A percentile compares a stretch with the other conserved stretches of the same genome.
Evolutionary conservation across 1,140 invertebrate genomes (phyloP).

Genomic region (Drosophila santomea): DNA sequence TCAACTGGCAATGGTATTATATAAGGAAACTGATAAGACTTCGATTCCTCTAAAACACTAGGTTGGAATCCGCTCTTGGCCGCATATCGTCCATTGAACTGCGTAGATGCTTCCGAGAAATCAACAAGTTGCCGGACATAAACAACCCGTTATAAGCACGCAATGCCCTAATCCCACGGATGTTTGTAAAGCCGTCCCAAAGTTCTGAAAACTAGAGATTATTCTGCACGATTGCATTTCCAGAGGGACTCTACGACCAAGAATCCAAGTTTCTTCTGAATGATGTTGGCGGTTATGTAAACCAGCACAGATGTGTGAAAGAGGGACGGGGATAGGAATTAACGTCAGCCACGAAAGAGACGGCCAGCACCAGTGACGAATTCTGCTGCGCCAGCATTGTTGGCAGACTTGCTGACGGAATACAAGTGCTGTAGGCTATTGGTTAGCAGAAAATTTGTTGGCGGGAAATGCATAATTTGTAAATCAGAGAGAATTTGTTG

Average conservation of each 20-base stretch:
- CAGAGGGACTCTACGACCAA: not conserved
- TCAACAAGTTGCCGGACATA: conserved; percentile 42
- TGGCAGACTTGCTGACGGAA: conserved; percentile 72
- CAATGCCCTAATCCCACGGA: conserved; percentile 6
- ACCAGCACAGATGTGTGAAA: conserved; percentile 38
- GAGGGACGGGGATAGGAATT: conserved; percentile 53
- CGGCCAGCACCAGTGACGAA: conserved; percentile 59
- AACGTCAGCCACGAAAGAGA: conserved; percentile 56
- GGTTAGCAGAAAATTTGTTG: not conserved
- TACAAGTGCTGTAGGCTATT: conserved; percentile 1
- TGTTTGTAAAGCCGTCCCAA: not conserved
- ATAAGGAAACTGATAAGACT: conserved; percentile 46
- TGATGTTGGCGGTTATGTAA: conserved; percentile 67
- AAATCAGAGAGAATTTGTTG: no score
- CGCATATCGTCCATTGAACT: conserved; percentile 42
- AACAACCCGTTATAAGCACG: conserved; percentile 29
- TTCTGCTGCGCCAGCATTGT: conserved; percentile 61
- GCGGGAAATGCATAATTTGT: no score
- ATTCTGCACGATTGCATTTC: conserved; percentile 20
- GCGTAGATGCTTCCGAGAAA: conserved; percentile 23
- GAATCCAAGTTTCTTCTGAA: conserved; percentile 5
- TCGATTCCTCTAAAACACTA: conserved; percentile 11
- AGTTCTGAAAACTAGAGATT: not conserved
- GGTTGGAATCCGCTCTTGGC: not conserved
- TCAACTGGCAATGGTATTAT: conserved; percentile 33